Percentiles rank a stretch among this genome's conserved stretches.
Conservation (phyloP, 2,888 invertebrate genomes). For the Scaptomyza reducta region DNA sequence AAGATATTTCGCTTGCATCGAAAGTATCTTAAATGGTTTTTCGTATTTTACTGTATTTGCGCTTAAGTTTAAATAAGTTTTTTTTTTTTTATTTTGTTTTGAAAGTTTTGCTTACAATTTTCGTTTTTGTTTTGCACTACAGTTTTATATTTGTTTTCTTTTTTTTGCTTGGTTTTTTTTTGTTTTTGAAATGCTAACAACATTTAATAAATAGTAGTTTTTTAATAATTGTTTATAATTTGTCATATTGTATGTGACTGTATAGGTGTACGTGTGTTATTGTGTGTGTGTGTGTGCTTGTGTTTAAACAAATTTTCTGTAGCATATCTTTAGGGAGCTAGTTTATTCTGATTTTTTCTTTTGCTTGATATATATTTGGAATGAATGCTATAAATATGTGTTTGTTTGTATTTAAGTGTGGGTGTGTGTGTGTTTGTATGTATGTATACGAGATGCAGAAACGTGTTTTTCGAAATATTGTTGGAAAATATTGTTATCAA, state of each 20-base stretch:
- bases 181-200: conserved; percentile 76
- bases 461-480: conserved; percentile 59
- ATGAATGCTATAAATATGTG: conserved; percentile 33
- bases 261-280: conserved; percentile 34
- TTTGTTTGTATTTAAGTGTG: conserved; percentile 25
- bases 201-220: conserved; percentile 80
- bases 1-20: conserved; percentile 55
- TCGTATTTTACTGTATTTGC: conserved; percentile 47
- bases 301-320: conserved; percentile 57
- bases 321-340: conserved; percentile 44
- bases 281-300: conserved; percentile 20
- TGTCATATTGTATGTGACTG: conserved; percentile 52
- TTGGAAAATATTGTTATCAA: conserved; percentile 67
- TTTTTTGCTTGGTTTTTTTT: conserved; percentile 41
- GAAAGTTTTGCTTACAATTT: conserved; percentile 66
- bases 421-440: conserved; percentile 19
- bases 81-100: conserved; percentile 1
- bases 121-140: conserved; percentile 68
- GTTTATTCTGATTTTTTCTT: conserved; percentile 55
- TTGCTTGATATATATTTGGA: conserved; percentile 58
- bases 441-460: conserved; percentile 74
- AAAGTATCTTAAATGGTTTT: conserved; percentile 46
- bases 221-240: conserved; percentile 68
- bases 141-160: conserved; percentile 53
- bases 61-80: conserved; percentile 78